Base-by-base conservation (phyloP, 2,888 invertebrate genomes). In the Catocala fraxini region DNA sequence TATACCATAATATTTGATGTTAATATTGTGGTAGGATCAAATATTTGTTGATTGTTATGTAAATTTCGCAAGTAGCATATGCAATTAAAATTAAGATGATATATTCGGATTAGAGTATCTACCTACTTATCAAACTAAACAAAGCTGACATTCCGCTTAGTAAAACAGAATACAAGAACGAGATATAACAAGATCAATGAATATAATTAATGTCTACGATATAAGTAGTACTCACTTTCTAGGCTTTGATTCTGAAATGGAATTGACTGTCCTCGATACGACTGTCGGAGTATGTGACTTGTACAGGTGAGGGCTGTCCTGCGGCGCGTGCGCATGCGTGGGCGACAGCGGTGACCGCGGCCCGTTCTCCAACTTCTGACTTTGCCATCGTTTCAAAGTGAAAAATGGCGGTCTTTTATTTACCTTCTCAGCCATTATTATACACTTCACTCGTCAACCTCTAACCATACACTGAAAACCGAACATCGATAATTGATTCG, bases 351-450 rank as follows among this genome's bases (percentile, higher is more conserved):
- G 65, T 15, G 65, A 15, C 10, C 62, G 56, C 12, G 48, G 13
- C 6, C 65, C 59, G 45, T 34, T 57, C 15, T 85, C 85, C 13
- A 71, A 58, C 54, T 80, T 89, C 48, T 84, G 81, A 65, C 88
- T 87, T 56, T 87, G 89, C 85, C 87, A 89, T 45, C 91, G 83
- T 60, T 85, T 92, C n/a, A 93, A 62, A 42, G 77, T 88, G 67
- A 93, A 90, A 65, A 92, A 87, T 6, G 86, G 79, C 2, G 86
- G 85, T 51, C 85, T 91, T 63, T 89, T 92, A 68, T 91, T 93
- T 51, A 85, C 70, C 71, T 91, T 93, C 39, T 93, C 93, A 43
- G 90, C 80, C 93, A 93, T 93, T 65, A 76, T 77, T 13, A 25
- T n/a, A 63, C 67, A 71, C 75, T 71, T 70, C 48, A 70, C 74